A percentile compares a stretch with the other conserved stretches of the same genome.
These are phyloP conservation scores for Spea bombifrons DNA, from an alignment of 2,113 vertebrate genomes.

Conservation along the genomic window DNA sequence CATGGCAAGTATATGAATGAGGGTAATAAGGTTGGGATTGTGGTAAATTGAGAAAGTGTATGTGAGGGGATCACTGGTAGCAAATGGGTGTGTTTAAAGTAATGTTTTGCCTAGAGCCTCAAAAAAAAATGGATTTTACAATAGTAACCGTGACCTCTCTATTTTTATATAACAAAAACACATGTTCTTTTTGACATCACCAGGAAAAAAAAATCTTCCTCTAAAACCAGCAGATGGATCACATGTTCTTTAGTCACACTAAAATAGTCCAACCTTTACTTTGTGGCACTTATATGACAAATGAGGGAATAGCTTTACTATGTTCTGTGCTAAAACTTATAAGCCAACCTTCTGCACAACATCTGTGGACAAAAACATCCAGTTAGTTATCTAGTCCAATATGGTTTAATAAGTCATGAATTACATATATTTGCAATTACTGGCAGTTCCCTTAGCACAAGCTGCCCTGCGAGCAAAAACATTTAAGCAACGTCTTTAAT, in stretches of 20 bases:
- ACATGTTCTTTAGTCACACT: not conserved
- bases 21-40: too few relatives aligned
- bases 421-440: slow-evolving; percentile 28
- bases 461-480: slow-evolving; percentile 9
- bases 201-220: too few relatives aligned
- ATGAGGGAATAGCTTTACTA: not conserved
- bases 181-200: too few relatives aligned
- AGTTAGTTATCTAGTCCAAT: not conserved
- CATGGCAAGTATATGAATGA: too few relatives aligned
- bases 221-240: too few relatives aligned
- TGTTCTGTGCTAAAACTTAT: not conserved
- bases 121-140: too few relatives aligned
- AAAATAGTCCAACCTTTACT: not conserved
- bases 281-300: not conserved
- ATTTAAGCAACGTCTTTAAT: slow-evolving; percentile 22
- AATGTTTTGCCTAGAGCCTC: too few relatives aligned
- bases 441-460: slow-evolving; percentile 2
- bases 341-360: not conserved
- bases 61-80: too few relatives aligned
- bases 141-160: too few relatives aligned
- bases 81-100: too few relatives aligned
- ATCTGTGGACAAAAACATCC: slow-evolving; percentile 11
- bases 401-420: not conserved
- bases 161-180: too few relatives aligned
- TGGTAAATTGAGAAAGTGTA: too few relatives aligned